Percentiles rank a stretch among this genome's conserved stretches.
These are phyloP conservation scores for Allygus modestus DNA, from an alignment of 2,888 invertebrate genomes.

Conservation along the genomic window DNA sequence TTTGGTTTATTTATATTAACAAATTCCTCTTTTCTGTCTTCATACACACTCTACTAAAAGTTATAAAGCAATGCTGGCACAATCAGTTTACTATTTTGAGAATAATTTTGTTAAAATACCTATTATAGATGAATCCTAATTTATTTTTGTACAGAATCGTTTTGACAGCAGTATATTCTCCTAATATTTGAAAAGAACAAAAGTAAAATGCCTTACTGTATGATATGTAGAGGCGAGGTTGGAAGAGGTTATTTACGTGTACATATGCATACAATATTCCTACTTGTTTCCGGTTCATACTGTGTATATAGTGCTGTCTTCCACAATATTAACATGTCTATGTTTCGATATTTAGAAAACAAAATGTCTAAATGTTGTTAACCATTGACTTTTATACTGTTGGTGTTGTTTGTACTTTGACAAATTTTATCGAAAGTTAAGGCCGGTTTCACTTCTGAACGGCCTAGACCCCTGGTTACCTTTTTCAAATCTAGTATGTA, in stretches of 20 bases:
- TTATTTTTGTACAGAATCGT: conserved; percentile 40
- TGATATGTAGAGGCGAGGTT: conserved; percentile 37
- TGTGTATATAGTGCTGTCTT: conserved; percentile 70
- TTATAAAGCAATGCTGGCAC: conserved; percentile 42
- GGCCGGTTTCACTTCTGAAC: neutral
- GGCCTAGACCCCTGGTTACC: conserved; percentile 18
- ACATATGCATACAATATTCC: conserved; percentile 58
- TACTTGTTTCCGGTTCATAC: conserved; percentile 47
- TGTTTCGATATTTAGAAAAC: conserved; percentile 46
- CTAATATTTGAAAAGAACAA: conserved; percentile 57
- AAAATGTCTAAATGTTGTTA: conserved; percentile 59
- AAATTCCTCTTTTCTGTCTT: neutral
- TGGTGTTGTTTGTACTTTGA: conserved; percentile 58
- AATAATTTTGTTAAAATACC: conserved; percentile 8
- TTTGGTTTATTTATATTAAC: too few species aligned
- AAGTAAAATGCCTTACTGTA: conserved; percentile 67
- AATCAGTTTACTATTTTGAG: conserved; percentile 29
- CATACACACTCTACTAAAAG: neutral
- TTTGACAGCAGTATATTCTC: conserved; percentile 40
- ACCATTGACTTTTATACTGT: conserved; percentile 57
- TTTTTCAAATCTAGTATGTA: neutral
- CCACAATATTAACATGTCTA: conserved; percentile 66
- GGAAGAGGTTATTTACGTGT: conserved; percentile 3
- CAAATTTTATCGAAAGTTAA: conserved; percentile 56
- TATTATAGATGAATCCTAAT: neutral